Conservation (phyloP, 2,113 vertebrate genomes). For the Trematocara variabile region DNA sequence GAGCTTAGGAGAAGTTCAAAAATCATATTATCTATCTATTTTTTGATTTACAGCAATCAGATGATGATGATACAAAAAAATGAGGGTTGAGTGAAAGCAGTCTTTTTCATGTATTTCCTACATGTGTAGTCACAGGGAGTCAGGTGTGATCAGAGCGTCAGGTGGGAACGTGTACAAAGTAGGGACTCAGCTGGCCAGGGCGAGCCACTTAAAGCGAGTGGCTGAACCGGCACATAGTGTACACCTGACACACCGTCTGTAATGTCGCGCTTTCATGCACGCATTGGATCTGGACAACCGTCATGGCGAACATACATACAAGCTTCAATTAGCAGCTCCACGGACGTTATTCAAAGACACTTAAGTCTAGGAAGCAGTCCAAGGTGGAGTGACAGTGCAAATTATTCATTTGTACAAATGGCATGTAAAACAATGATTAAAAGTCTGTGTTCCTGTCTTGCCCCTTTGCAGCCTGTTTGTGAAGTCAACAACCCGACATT, state of each 20-base stretch:
- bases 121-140: not conserved
- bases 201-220: conserved; percentile 18
- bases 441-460: not conserved
- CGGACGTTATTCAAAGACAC: conserved; percentile 11
- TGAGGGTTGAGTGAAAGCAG: not conserved
- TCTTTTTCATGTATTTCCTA: not conserved
- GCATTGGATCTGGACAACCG: not conserved
- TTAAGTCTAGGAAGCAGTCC: not conserved
- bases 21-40: not conserved
- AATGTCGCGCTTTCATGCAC: not conserved
- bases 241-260: conserved; percentile 43
- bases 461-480: not conserved
- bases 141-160: conserved; percentile 27
- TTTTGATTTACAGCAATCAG: not conserved
- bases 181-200: conserved; percentile 41
- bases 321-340: not conserved
- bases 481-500: not conserved
- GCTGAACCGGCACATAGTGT: conserved; percentile 3
- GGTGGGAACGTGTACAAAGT: conserved; percentile 17
- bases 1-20: not conserved
- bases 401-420: not conserved
- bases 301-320: not conserved
- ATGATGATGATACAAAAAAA: not conserved
- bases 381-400: not conserved
- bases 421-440: not conserved